Evolutionary conservation across 2,113 vertebrate species (phyloP).

Genomic region (Pseudorasbora parva): DNA sequence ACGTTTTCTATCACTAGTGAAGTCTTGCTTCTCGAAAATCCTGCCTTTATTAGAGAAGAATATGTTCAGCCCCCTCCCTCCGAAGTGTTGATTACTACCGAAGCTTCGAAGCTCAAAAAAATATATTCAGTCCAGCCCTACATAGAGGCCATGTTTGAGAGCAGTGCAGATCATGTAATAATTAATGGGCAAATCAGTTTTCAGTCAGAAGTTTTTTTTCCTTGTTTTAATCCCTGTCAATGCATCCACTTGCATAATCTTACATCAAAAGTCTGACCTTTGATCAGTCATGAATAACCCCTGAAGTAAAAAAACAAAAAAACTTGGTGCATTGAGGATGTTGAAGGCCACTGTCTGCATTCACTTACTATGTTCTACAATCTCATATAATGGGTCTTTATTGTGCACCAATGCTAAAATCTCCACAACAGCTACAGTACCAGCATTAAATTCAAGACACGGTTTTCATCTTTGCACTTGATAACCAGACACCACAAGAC

Average conservation of each 20-base stretch:
- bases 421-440: background rate
- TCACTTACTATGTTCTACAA: background rate
- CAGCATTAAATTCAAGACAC: background rate
- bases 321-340: background rate
- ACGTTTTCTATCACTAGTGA: no score
- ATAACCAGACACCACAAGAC: background rate
- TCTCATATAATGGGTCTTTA: background rate
- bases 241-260: slow-evolving; percentile 5
- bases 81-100: no score
- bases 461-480: background rate
- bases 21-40: no score
- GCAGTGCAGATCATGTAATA: no score
- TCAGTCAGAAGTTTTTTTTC: no score
- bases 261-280: background rate
- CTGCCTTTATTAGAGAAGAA: no score
- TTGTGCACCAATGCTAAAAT: background rate
- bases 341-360: slow-evolving; percentile 6
- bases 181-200: no score
- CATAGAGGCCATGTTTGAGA: no score
- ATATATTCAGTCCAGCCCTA: no score
- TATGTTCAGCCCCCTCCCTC: no score
- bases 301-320: background rate
- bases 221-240: no score
- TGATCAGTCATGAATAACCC: background rate
- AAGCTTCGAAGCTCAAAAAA: no score